These are phyloP conservation scores for Varecia variegata DNA, from an alignment of 2,797 vertebrate genomes.

Conservation along the genomic window DNA sequence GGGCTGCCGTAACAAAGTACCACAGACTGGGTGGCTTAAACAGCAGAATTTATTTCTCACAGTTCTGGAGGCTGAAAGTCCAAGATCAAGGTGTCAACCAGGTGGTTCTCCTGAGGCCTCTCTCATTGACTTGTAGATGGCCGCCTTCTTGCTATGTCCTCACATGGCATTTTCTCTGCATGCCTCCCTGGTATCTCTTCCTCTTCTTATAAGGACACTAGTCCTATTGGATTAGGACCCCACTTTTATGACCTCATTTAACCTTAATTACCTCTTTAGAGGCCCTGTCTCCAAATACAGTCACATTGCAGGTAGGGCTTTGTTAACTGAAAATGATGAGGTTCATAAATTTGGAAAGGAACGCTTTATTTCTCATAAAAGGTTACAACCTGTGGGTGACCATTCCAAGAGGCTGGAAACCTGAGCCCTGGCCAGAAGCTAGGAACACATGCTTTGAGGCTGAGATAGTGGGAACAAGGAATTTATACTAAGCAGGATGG, in stretches of 20 bases:
- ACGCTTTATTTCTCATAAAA: no score
- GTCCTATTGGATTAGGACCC: not conserved
- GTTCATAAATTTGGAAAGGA: no score
- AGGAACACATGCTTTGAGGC: no score
- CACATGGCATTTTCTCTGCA: not conserved
- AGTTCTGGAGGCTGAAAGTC: not conserved
- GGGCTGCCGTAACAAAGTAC: not conserved
- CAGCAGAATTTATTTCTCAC: not conserved
- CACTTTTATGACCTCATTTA: not conserved
- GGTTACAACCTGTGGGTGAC: no score
- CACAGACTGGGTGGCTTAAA: not conserved
- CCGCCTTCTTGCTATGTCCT: not conserved
- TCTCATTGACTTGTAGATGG: not conserved
- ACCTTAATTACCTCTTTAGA: not conserved
- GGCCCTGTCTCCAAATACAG: not conserved
- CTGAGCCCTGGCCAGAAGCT: no score
- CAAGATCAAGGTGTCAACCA: not conserved
- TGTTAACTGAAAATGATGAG: no score
- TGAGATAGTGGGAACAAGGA: no score
- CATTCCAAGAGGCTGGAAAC: no score
- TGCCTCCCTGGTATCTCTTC: not conserved
- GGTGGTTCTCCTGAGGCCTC: not conserved
- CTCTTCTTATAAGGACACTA: not conserved
- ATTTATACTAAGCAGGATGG: no score
- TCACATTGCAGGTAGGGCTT: not conserved